Conservation (phyloP, 1,140 invertebrate species). For the Cyphomyrmex costatus region DNA sequence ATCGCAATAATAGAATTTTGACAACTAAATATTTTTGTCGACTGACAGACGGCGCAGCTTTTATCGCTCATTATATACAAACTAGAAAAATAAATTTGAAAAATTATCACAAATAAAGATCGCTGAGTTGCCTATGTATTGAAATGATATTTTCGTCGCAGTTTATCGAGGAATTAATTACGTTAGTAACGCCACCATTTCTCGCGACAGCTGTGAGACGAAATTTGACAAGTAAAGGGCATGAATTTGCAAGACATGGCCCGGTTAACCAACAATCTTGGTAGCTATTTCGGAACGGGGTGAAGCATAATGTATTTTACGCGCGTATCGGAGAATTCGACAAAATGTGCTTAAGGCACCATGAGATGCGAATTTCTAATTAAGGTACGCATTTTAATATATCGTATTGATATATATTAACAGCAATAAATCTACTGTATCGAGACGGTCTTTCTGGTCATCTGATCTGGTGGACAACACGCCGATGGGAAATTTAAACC, state of each 20-base stretch:
- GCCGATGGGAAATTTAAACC: conserved; percentile 29
- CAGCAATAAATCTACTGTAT: conserved; percentile 45
- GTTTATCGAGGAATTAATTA: conserved; percentile 65
- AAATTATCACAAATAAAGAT: not conserved
- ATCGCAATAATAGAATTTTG: not conserved
- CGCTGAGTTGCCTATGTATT: not conserved
- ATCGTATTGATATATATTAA: conserved; percentile 39
- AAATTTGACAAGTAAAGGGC: conserved; percentile 42
- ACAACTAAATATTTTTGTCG: not conserved
- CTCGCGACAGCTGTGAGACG: conserved; percentile 40
- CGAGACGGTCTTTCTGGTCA: not conserved
- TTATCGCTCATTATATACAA: not conserved
- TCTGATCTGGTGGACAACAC: not conserved
- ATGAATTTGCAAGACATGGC: conserved; percentile 54
- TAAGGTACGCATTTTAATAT: conserved; percentile 47
- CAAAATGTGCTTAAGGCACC: not conserved
- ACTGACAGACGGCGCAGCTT: not conserved
- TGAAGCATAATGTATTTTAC: conserved; percentile 43
- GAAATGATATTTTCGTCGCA: conserved; percentile 36
- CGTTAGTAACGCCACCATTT: conserved; percentile 11
- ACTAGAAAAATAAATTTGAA: not conserved
- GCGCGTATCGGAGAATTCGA: not conserved
- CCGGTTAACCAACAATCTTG: conserved; percentile 37
- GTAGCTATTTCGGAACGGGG: conserved; percentile 29
- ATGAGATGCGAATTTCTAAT: conserved; percentile 21